A percentile compares a stretch with the other conserved stretches of the same genome.
Conservation (phyloP, 2,113 vertebrate species). For the Spea bombifrons region DNA sequence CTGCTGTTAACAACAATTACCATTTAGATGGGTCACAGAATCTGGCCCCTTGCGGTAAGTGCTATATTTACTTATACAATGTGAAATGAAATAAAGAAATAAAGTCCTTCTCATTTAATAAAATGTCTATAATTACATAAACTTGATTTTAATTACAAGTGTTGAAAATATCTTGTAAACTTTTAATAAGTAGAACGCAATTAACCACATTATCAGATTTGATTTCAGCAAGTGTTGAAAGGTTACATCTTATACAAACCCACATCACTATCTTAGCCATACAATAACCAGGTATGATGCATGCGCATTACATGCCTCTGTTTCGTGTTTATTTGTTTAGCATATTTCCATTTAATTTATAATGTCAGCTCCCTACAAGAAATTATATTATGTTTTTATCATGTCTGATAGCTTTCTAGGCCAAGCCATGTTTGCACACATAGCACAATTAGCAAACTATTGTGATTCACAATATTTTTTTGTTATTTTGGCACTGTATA, state of each 20-base stretch:
- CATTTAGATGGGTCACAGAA: no score
- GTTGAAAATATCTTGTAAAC: no score
- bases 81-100: no score
- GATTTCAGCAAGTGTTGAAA: no score
- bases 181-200: no score
- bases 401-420: background rate
- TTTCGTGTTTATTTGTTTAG: background rate
- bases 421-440: background rate
- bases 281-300: background rate
- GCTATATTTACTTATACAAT: no score
- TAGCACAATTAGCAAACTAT: conserved; percentile 9
- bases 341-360: background rate
- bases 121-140: no score
- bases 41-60: no score
- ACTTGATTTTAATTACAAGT: no score
- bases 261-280: background rate
- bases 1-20: no score
- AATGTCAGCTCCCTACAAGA: background rate
- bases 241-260: background rate
- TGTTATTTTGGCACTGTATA: background rate
- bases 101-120: no score
- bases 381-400: background rate
- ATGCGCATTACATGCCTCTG: background rate
- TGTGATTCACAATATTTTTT: conserved; percentile 6
- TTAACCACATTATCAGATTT: no score